These are phyloP conservation scores for Nomada fucata DNA, from an alignment of 2,888 invertebrate species.

Conservation along the genomic window DNA sequence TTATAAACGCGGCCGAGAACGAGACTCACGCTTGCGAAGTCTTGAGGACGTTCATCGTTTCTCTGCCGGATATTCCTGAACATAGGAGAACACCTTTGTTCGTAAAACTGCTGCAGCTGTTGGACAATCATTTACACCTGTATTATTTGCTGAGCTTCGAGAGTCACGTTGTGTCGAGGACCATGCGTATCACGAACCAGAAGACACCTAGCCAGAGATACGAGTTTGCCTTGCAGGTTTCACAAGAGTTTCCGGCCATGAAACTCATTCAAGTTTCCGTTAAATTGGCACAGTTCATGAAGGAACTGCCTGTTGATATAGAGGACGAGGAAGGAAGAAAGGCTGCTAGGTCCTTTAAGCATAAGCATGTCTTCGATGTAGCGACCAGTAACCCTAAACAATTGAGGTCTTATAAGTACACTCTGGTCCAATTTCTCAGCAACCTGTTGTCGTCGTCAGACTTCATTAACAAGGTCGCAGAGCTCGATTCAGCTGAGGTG, in stretches of 20 bases:
- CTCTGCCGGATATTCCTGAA: constrained; percentile 95
- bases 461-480: constrained; percentile 88
- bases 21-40: constrained; percentile 87
- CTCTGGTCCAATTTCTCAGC: constrained; percentile 90
- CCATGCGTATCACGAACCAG: constrained; percentile 74
- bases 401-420: constrained; percentile 93
- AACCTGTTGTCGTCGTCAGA: constrained; percentile 88
- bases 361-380: constrained; percentile 87
- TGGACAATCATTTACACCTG: constrained; percentile 89
- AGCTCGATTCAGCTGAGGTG: constrained; percentile 84
- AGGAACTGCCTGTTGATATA: constrained; percentile 88
- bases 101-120: constrained; percentile 90
- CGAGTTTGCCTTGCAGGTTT: constrained; percentile 89
- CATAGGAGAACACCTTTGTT: constrained; percentile 94
- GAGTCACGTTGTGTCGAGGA: constrained; percentile 86
- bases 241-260: constrained; percentile 88
- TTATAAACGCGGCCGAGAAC: constrained; percentile 85
- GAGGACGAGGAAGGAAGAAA: constrained; percentile 83
- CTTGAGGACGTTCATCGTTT: constrained; percentile 95
- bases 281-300: constrained; percentile 88
- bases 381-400: constrained; percentile 89
- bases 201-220: constrained; percentile 80
- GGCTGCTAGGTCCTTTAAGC: constrained; percentile 64
- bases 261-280: constrained; percentile 88
- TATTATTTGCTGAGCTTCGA: constrained; percentile 90